Evolutionary conservation across 2,888 invertebrate genomes (phyloP).

Genomic region (Lepeophtheirus nordmannii): DNA sequence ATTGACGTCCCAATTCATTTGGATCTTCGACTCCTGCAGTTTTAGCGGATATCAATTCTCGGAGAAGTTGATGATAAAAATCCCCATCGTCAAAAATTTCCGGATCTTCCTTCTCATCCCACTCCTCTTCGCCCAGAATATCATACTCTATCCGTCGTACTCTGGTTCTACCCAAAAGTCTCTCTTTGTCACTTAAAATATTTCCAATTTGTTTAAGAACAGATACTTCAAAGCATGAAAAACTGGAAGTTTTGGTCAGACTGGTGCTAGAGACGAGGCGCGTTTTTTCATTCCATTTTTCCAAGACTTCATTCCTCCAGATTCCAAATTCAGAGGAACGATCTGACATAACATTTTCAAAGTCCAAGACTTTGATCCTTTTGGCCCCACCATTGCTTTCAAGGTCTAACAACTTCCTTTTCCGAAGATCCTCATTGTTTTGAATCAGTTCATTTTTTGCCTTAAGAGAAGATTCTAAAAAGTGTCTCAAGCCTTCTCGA

Average conservation of each 20-base stretch:
- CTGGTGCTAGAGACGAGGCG: conserved; percentile 48
- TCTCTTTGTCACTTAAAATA: conserved; percentile 56
- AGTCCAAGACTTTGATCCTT: conserved; percentile 7
- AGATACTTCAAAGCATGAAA: conserved; percentile 43
- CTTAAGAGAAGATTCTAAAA: conserved; percentile 43
- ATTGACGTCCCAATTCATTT: conserved; percentile 67
- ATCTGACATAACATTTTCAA: conserved; percentile 14
- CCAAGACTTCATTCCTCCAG: conserved; percentile 50
- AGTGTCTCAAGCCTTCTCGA: conserved; percentile 41
- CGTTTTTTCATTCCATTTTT: conserved; percentile 91
- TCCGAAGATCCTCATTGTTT: neutral
- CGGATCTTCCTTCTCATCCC: conserved; percentile 41
- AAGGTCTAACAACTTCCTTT: conserved; percentile 28
- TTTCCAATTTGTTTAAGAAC: conserved; percentile 64
- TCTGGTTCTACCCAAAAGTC: conserved; percentile 62
- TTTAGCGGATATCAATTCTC: conserved; percentile 82
- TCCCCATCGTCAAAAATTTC: conserved; percentile 94
- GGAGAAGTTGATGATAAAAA: conserved; percentile 81
- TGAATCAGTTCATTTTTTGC: conserved; percentile 43
- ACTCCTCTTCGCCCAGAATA: conserved; percentile 13
- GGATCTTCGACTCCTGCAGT: conserved; percentile 61
- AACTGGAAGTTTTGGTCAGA: conserved; percentile 38
- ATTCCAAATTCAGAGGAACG: conserved; percentile 35
- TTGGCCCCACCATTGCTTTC: conserved; percentile 27
- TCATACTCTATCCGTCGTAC: conserved; percentile 26